These are phyloP conservation scores for Andrena cerasifolii DNA, from an alignment of 1,140 invertebrate species.

Conservation along the genomic window DNA sequence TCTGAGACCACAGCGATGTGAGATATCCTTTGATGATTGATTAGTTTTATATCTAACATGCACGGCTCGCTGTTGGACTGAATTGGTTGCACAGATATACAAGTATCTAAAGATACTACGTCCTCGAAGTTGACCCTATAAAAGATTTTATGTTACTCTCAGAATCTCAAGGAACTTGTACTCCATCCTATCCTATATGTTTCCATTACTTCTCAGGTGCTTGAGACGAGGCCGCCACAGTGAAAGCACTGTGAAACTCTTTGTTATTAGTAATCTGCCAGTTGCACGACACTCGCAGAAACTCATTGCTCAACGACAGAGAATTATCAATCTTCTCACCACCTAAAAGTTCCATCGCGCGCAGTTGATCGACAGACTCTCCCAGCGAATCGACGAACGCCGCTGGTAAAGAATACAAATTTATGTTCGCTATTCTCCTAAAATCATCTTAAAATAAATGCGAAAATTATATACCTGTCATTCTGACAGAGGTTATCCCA, in stretches of 20 bases:
- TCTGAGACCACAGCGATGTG: slow-evolving; percentile 77
- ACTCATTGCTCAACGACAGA: slow-evolving; percentile 22
- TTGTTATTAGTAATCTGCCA: slow-evolving; percentile 71
- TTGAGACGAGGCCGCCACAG: slow-evolving; percentile 46
- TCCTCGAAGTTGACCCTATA: slow-evolving; percentile 73
- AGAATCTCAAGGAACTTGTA: background rate
- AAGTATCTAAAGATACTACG: slow-evolving; percentile 73
- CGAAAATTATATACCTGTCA: background rate
- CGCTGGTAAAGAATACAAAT: background rate
- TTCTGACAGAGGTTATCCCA: slow-evolving; percentile 19
- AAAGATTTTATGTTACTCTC: slow-evolving; percentile 24
- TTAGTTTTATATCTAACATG: slow-evolving; percentile 74
- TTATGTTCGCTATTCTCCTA: background rate
- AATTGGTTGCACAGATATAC: slow-evolving; percentile 70
- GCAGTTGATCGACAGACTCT: background rate
- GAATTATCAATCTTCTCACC: background rate
- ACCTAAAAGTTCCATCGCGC: slow-evolving; percentile 23
- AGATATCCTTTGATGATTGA: slow-evolving; percentile 73
- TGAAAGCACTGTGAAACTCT: slow-evolving; percentile 67
- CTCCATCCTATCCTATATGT: background rate
- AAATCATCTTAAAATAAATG: background rate
- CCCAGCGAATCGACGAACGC: no score
- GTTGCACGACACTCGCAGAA: slow-evolving; percentile 68
- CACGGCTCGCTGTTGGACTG: slow-evolving; percentile 68
- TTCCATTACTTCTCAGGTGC: slow-evolving; percentile 62